A percentile compares a stretch with the other conserved stretches of the same genome.
Conservation (phyloP, 2,888 invertebrate genomes). For the Stenodema calcarata region DNA sequence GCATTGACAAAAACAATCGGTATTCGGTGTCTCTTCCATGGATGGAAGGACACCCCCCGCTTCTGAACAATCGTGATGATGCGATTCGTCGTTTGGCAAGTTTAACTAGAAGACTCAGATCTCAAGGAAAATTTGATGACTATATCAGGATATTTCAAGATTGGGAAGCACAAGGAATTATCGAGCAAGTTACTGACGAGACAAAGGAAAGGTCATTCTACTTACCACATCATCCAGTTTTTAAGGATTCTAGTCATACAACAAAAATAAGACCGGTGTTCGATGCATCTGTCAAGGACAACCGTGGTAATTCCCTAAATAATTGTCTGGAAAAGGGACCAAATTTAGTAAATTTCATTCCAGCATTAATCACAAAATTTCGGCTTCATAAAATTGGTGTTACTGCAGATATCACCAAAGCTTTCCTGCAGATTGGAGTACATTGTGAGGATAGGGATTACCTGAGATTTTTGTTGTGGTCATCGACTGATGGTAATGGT, state of each 20-base stretch:
- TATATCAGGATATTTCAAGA: constrained; percentile 58
- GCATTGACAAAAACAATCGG: constrained; percentile 56
- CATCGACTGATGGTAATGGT: no score
- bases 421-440: constrained; percentile 45
- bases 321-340: background rate
- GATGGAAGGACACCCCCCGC: constrained; percentile 58
- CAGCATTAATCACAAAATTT: background rate
- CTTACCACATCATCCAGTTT: constrained; percentile 52
- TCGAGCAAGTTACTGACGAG: constrained; percentile 53
- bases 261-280: constrained; percentile 54
- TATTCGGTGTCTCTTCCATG: constrained; percentile 60
- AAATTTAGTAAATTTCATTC: background rate
- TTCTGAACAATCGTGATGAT: constrained; percentile 57
- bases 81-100: constrained; percentile 56
- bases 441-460: constrained; percentile 57
- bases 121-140: constrained; percentile 29
- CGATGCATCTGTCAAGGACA: constrained; percentile 52
- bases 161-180: constrained; percentile 57
- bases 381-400: background rate
- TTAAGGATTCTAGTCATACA: constrained; percentile 50
- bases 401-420: constrained; percentile 56
- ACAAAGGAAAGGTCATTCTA: constrained; percentile 43
- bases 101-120: constrained; percentile 48
- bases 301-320: background rate
- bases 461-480: constrained; percentile 58